These are phyloP conservation scores for Drosophila rhopaloa DNA, from an alignment of 1,140 invertebrate genomes.

Conservation along the genomic window DNA sequence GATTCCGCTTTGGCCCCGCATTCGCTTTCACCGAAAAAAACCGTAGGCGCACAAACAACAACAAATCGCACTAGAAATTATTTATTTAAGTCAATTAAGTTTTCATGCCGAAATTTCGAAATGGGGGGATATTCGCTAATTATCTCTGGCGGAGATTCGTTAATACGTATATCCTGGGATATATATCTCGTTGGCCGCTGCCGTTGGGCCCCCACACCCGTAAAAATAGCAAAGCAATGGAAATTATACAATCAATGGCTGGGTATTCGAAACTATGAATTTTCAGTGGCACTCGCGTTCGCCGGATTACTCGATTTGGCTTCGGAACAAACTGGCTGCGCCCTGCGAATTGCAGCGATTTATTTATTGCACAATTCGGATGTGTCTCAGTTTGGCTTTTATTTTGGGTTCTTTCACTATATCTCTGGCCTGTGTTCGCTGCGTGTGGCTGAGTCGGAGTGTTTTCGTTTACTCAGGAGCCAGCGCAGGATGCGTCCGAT, in stretches of 20 bases:
- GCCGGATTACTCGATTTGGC: conserved; percentile 4
- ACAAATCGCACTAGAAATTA: conserved; percentile 50
- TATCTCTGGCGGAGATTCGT: conserved; percentile 9
- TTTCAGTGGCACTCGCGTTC: conserved; percentile 46
- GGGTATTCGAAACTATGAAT: neutral
- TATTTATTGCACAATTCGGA: conserved; percentile 63
- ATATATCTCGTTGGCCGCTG: conserved; percentile 53
- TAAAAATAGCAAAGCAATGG: conserved; percentile 12
- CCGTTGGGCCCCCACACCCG: conserved; percentile 59
- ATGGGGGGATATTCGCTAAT: conserved; percentile 6
- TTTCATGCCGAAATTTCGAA: conserved; percentile 24
- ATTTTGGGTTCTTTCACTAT: conserved; percentile 9
- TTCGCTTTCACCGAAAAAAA: conserved; percentile 70
- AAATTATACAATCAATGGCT: conserved; percentile 73
- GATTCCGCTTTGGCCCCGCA: conserved; percentile 64
- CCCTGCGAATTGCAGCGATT: conserved; percentile 43
- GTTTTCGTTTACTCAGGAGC: conserved; percentile 80
- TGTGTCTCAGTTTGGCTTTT: conserved; percentile 16
- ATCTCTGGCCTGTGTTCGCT: conserved; percentile 52
- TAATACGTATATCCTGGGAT: conserved; percentile 5
- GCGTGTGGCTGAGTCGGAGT: conserved; percentile 77
- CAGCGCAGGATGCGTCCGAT: conserved; percentile 63
- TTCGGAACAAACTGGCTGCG: conserved; percentile 14
- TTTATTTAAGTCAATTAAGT: conserved; percentile 40
- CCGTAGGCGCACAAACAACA: conserved; percentile 50